Evolutionary conservation across 1,140 invertebrate genomes (phyloP).

Genomic region (Psilanteris sp.): DNA sequence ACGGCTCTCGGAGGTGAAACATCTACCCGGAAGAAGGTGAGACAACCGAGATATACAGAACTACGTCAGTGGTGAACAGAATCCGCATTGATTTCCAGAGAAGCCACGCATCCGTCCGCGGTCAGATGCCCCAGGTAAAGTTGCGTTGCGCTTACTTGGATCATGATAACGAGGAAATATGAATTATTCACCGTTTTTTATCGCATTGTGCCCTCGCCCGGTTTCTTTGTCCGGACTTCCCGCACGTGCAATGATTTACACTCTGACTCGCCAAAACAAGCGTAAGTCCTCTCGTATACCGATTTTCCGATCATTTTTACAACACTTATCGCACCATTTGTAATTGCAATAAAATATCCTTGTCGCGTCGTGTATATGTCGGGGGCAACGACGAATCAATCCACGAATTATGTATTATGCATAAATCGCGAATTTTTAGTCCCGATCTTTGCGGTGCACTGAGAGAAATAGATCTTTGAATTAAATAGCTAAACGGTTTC

Average conservation of each 20-base stretch:
- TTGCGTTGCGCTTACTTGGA: conserved; percentile 63
- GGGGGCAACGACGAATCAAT: too few relatives aligned
- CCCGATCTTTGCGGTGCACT: too few relatives aligned
- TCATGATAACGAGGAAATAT: conserved; percentile 72
- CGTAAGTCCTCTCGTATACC: background rate
- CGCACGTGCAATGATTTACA: conserved; percentile 27
- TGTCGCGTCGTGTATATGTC: too few relatives aligned
- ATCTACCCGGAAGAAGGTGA: conserved; percentile 55
- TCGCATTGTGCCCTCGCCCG: conserved; percentile 6
- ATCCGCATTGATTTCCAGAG: conserved; percentile 70
- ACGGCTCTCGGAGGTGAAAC: conserved; percentile 34
- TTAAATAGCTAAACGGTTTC: too few relatives aligned
- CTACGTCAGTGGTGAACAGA: conserved; percentile 57
- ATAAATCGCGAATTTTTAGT: too few relatives aligned
- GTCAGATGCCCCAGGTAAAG: conserved; percentile 46
- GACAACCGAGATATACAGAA: conserved; percentile 43
- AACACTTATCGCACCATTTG: too few relatives aligned
- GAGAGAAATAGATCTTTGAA: too few relatives aligned
- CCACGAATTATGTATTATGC: too few relatives aligned
- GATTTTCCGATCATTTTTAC: too few relatives aligned
- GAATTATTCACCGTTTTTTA: conserved; percentile 72
- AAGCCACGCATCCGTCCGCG: conserved; percentile 56
- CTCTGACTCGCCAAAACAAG: conserved; percentile 3
- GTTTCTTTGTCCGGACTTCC: conserved; percentile 28
- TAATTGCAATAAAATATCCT: too few relatives aligned